phyloP scores from a whole-genome alignment of 2,888 invertebrate genomes.

The Abrostola triplasia region DNA sequence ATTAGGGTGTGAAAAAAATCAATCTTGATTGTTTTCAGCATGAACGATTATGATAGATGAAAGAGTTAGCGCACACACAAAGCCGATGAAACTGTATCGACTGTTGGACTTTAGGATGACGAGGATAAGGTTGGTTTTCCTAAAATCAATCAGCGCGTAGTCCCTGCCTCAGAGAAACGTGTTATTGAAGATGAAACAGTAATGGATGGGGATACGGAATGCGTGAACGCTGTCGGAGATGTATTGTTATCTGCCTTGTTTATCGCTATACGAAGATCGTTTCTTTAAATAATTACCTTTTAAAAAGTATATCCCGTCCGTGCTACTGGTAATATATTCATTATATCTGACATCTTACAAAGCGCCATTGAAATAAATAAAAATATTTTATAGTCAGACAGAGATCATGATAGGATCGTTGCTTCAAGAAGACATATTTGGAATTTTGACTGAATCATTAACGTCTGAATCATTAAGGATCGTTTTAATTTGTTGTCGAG shows the following conservation, averaged over 20 bases:
- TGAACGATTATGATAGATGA: constrained; percentile 89
- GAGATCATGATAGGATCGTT: constrained; percentile 72
- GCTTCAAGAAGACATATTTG: constrained; percentile 71
- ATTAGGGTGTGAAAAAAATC: constrained; percentile 70
- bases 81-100: constrained; percentile 65
- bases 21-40: constrained; percentile 89
- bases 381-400: constrained; percentile 78
- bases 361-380: constrained; percentile 83
- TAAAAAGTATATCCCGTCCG: constrained; percentile 80
- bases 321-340: constrained; percentile 87
- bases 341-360: constrained; percentile 86
- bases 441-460: constrained; percentile 67
- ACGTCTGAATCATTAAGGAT: constrained; percentile 68
- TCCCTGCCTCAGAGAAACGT: constrained; percentile 78
- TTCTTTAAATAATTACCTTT: constrained; percentile 87
- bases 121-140: constrained; percentile 69
- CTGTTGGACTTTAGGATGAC: constrained; percentile 67
- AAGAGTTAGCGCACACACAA: constrained; percentile 88
- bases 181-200: constrained; percentile 88
- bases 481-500: constrained; percentile 73
- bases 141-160: constrained; percentile 54
- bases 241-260: constrained; percentile 87
- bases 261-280: constrained; percentile 85
- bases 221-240: constrained; percentile 87
- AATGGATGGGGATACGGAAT: constrained; percentile 87